phyloP scores from a whole-genome alignment of 2,888 invertebrate genomes.

The Ceramica pisi region DNA sequence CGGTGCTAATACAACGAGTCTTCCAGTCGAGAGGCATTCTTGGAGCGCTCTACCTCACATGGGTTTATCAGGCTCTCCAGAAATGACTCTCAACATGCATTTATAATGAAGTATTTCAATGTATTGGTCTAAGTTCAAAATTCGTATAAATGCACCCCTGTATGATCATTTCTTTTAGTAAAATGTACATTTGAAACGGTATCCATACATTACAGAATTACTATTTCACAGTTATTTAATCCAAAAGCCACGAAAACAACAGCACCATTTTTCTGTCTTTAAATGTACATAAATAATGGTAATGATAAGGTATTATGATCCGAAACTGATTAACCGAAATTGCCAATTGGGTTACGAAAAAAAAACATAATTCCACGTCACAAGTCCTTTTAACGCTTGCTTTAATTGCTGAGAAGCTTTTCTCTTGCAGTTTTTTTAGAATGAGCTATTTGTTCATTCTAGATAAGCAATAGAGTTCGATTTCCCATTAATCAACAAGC shows the following conservation, averaged over 20 bases:
- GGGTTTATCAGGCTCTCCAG: too few species aligned
- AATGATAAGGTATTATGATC: conserved; percentile 22
- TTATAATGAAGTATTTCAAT: not conserved
- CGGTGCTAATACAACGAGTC: not conserved
- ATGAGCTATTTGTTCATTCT: not conserved
- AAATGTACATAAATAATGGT: conserved; percentile 19
- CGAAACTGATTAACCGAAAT: conserved; percentile 18
- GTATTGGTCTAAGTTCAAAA: not conserved
- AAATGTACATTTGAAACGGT: not conserved
- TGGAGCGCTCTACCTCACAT: not conserved
- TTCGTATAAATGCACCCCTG: not conserved
- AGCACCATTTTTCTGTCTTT: not conserved
- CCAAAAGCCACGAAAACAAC: not conserved
- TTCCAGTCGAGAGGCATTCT: not conserved
- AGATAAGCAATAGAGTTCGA: conserved; percentile 2
- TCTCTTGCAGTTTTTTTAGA: not conserved
- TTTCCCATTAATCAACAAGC: conserved; percentile 18
- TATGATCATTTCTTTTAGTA: not conserved
- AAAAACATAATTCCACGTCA: conserved; percentile 7
- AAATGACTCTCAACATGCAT: not conserved
- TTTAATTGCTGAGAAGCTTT: not conserved
- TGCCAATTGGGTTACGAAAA: conserved; percentile 44
- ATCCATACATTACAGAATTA: conserved; percentile 8
- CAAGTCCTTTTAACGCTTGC: conserved; percentile 44
- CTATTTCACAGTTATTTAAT: not conserved